Evolutionary conservation across 2,797 vertebrate species (phyloP), one percentile per base, ranked within the genome.

Genomic region (Scleropages formosus): DNA sequence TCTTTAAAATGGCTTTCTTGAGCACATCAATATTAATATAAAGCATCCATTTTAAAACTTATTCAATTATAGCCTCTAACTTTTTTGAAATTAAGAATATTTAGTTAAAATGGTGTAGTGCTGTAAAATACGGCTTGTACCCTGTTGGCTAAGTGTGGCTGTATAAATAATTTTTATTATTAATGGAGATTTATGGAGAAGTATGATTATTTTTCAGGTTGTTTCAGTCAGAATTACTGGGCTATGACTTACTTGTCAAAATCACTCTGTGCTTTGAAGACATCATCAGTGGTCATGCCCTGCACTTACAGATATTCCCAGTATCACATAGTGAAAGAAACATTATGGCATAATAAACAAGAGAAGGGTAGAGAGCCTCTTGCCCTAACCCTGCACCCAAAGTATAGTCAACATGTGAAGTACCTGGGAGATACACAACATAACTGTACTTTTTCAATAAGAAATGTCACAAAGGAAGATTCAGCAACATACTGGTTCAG

Each of bases 401-500:
- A 79, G 64, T 76, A 77, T 73, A 76, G 20, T 16, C 18, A 10
- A 31, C 77, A 75, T 39, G 64, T 74, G 59, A 13, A 65, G 24
- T 76, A 74, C 51, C 13, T 65, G 18, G 26, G 18, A 16, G 2
- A 74, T 31, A 6, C 44, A 44, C 8, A 22, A 0, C 0, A n/a
- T 1, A 10, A 58, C 20, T 65, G 39, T 51, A 61, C 1, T 15
- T 1, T 78, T 12, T 76, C 13, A 75, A 63, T 82, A 60, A 75
- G 10, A 16, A 10, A 80, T 18, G 66, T 82, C 63, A 78, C 6
- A 72, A 9, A 53, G 16, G 53, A 56, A 8, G 78, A 82, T 75
- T 20, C 47, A 22, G 12, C 10, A 0, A 4, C 0, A 10, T 80
- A 80, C 49, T 74, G 31, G 56, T 77, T 68, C 53, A 58, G 27